phyloP scores from a whole-genome alignment of 2,113 vertebrate genomes.

The Paraplagusia blochii region DNA sequence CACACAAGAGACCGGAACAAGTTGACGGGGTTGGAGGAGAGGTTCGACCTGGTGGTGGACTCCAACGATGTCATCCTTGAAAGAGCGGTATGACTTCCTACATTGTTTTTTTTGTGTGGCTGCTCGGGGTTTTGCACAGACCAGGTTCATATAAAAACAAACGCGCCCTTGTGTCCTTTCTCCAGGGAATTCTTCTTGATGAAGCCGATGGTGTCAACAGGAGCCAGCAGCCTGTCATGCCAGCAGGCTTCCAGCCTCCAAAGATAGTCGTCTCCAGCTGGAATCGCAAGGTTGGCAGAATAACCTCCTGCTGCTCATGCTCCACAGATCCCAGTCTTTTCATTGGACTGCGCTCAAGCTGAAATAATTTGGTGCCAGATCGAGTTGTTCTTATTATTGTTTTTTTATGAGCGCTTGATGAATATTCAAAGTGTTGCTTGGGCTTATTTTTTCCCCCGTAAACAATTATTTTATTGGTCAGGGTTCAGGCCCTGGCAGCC shows the following conservation, averaged over 20 bases:
- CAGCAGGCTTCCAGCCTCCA: slow-evolving; percentile 85
- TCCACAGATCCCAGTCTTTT: slow-evolving; percentile 9
- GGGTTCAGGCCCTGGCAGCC: slow-evolving; percentile 75
- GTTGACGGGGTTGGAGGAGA: slow-evolving; percentile 87
- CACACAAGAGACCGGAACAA: slow-evolving; percentile 80
- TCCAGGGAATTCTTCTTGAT: slow-evolving; percentile 90
- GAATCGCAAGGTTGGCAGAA: slow-evolving; percentile 89
- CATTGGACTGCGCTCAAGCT: slow-evolving; percentile 12
- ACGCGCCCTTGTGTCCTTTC: slow-evolving; percentile 12
- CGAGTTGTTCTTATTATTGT: background rate
- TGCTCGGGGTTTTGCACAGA: background rate
- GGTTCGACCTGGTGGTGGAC: slow-evolving; percentile 91
- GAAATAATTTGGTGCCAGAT: slow-evolving; percentile 13
- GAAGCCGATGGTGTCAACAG: slow-evolving; percentile 90
- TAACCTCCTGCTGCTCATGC: slow-evolving; percentile 5
- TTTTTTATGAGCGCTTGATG: slow-evolving; percentile 2
- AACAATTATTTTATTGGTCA: slow-evolving; percentile 47
- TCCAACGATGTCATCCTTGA: slow-evolving; percentile 92
- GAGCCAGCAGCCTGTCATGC: slow-evolving; percentile 89
- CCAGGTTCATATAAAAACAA: slow-evolving; percentile 8
- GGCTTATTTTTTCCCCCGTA: slow-evolving; percentile 4
- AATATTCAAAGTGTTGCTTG: background rate
- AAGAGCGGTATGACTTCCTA: slow-evolving; percentile 83
- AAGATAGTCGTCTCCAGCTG: slow-evolving; percentile 94
- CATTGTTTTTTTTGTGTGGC: too few species aligned